Evolutionary conservation across 2,797 vertebrate species (phyloP).

Genomic region (Sandelia bainsii): DNA sequence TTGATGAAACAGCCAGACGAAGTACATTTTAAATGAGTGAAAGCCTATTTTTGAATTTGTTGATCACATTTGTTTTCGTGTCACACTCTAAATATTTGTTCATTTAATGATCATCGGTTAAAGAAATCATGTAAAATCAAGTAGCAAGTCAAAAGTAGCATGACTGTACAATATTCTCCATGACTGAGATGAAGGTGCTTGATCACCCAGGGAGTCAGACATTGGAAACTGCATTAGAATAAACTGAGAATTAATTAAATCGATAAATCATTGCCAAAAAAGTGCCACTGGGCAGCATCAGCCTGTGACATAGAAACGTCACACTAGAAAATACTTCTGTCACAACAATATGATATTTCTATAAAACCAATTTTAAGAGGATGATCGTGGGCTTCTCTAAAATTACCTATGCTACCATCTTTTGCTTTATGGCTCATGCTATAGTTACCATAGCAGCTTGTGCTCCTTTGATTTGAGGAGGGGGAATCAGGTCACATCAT

Average conservation of each 20-base stretch:
- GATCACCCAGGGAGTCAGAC: conserved; percentile 32
- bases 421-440: conserved; percentile 28
- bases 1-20: conserved; percentile 16
- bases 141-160: conserved; percentile 13
- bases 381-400: conserved; percentile 24
- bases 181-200: conserved; percentile 33
- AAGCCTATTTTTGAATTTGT: not conserved
- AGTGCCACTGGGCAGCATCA: conserved; percentile 18
- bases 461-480: conserved; percentile 52
- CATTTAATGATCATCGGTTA: conserved; percentile 17
- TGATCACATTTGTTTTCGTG: not conserved
- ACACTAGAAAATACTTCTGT: conserved; percentile 11
- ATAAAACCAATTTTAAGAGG: conserved; percentile 13
- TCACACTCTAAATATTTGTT: conserved; percentile 7
- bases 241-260: conserved; percentile 60
- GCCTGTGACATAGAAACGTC: conserved; percentile 8
- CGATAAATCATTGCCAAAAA: conserved; percentile 44
- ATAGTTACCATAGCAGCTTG: conserved; percentile 76
- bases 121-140: conserved; percentile 10
- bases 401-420: conserved; percentile 21
- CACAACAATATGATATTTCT: conserved; percentile 3
- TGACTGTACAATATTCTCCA: conserved; percentile 18
- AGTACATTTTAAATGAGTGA: not conserved
- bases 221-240: conserved; percentile 54
- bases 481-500: conserved; percentile 66